Conservation (phyloP, 2,797 vertebrate species). For the Danio jaintianensis region DNA sequence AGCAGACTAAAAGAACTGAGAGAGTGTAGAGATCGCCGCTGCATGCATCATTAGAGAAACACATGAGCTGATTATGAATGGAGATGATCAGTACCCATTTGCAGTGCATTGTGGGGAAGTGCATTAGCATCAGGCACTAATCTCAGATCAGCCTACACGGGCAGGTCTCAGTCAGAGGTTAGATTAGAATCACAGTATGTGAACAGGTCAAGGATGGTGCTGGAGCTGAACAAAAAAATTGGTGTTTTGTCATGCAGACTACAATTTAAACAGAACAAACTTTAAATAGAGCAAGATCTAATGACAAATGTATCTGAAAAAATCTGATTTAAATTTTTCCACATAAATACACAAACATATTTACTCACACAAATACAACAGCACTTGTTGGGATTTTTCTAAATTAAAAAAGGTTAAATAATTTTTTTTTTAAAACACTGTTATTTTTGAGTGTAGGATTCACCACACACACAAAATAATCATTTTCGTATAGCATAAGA, state of each 20-base stretch:
- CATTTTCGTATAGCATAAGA: no score
- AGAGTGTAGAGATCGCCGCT: constrained; percentile 43
- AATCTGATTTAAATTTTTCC: no score
- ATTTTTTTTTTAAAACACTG: no score
- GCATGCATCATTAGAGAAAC: constrained; percentile 62
- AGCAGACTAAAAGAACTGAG: constrained; percentile 42
- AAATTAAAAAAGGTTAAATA: no score
- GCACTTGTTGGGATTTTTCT: no score
- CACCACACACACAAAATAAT: no score
- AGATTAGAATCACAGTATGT: background rate
- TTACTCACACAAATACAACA: no score
- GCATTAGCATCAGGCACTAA: constrained; percentile 10
- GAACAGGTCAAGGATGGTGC: constrained; percentile 2
- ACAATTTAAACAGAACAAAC: background rate
- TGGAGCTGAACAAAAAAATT: background rate
- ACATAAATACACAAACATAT: no score
- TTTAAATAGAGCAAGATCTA: background rate
- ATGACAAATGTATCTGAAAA: background rate
- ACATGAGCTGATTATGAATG: constrained; percentile 62
- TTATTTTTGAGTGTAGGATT: no score
- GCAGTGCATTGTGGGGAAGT: constrained; percentile 30
- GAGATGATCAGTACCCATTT: constrained; percentile 53
- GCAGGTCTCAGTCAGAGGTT: constrained; percentile 18
- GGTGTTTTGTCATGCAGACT: background rate
- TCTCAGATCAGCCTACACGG: constrained; percentile 19